Evolutionary conservation across 2,113 vertebrate species (phyloP).

Genomic region (Danio rerio): DNA sequence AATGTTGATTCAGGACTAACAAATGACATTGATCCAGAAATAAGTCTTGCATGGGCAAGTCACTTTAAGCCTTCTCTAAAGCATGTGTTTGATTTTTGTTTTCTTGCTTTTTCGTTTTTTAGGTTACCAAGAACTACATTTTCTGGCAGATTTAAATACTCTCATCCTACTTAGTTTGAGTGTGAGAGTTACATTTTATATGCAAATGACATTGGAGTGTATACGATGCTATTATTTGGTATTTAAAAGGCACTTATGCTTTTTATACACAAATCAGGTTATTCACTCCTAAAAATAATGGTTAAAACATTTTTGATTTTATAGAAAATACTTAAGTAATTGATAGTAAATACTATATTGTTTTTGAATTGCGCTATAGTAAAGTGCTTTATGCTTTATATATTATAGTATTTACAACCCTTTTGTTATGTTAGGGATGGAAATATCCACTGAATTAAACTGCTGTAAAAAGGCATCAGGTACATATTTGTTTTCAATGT

Average conservation of each 20-base stretch:
- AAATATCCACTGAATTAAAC: too few relatives aligned
- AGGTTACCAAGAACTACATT: background rate
- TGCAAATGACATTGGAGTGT: background rate
- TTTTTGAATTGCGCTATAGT: too few relatives aligned
- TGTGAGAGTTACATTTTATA: background rate
- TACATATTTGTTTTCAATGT: too few relatives aligned
- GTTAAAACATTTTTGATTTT: too few relatives aligned
- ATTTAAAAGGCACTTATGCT: background rate
- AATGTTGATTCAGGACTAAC: background rate
- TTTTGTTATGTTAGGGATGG: too few relatives aligned
- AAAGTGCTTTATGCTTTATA: too few relatives aligned
- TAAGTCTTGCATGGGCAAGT: background rate
- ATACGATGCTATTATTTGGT: conserved; percentile 7
- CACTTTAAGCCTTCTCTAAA: background rate
- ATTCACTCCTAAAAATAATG: too few relatives aligned
- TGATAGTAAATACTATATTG: too few relatives aligned
- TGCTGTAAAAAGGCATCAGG: too few relatives aligned
- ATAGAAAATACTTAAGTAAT: too few relatives aligned
- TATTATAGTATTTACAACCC: too few relatives aligned
- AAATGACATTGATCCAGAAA: background rate
- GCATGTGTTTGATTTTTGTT: background rate
- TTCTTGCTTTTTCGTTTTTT: background rate
- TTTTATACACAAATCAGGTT: background rate
- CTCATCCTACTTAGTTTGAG: background rate
- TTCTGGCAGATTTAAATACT: background rate